phyloP scores from a whole-genome alignment of 2,113 vertebrate species.

The Cephalopholis sonnerati region DNA sequence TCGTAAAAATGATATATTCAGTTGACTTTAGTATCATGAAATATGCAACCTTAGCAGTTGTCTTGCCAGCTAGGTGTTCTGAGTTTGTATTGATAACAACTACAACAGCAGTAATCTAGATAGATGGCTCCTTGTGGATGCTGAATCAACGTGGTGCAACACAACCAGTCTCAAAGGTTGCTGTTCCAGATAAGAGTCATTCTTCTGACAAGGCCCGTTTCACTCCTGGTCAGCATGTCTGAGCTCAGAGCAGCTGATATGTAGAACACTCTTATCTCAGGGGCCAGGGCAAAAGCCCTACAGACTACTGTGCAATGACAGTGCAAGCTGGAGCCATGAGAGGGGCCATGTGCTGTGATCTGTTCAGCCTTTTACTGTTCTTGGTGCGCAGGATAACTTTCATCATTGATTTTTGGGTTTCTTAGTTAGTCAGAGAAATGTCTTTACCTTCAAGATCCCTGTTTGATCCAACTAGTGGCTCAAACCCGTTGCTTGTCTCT shows the following conservation, averaged over 20 bases:
- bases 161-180: conserved; percentile 80
- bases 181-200: conserved; percentile 68
- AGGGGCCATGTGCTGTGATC: conserved; percentile 10
- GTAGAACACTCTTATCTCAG: conserved; percentile 48
- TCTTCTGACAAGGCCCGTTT: conserved; percentile 53
- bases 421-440: neutral
- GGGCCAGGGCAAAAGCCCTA: conserved; percentile 30
- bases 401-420: neutral
- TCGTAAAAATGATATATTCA: neutral
- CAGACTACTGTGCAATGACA: conserved; percentile 30
- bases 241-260: conserved; percentile 50
- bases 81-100: conserved; percentile 59
- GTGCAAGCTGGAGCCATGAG: neutral
- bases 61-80: conserved; percentile 19
- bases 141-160: conserved; percentile 55
- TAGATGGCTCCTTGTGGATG: conserved; percentile 28
- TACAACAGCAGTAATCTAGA: conserved; percentile 49
- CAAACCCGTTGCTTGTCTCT: neutral
- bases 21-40: conserved; percentile 8
- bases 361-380: neutral
- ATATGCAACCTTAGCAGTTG: conserved; percentile 30
- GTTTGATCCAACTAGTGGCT: neutral
- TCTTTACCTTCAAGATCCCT: neutral
- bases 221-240: conserved; percentile 54
- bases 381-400: neutral